Conservation (phyloP, 2,888 invertebrate genomes). For the Lasioglossum vierecki region DNA sequence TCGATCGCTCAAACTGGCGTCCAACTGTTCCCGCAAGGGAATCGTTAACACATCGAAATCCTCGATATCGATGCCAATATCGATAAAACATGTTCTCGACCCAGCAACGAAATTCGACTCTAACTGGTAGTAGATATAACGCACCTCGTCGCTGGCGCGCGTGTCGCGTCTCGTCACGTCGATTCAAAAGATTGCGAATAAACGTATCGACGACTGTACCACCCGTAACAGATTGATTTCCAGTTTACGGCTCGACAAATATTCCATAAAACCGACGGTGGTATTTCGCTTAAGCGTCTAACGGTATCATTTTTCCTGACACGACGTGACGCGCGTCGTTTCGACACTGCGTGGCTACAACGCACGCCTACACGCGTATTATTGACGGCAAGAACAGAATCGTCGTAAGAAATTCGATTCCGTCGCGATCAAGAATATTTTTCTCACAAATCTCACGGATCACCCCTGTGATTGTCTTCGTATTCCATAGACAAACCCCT, state of each 20-base stretch:
- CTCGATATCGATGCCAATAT: neutral
- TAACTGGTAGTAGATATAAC: neutral
- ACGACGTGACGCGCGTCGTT: neutral
- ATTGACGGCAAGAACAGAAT: neutral
- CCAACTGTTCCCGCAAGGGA: conserved; percentile 16
- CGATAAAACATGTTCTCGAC: neutral
- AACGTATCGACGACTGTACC: conserved; percentile 28
- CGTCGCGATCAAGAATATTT: neutral
- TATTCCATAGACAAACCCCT: neutral
- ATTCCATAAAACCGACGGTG: conserved; percentile 49
- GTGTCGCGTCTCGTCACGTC: neutral
- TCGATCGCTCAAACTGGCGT: neutral
- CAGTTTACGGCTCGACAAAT: conserved; percentile 60
- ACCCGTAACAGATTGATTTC: conserved; percentile 57
- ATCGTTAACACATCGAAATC: conserved; percentile 1
- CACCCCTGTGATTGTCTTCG: neutral
- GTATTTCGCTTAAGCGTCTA: conserved; percentile 46
- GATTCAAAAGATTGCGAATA: neutral
- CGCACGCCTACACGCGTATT: neutral
- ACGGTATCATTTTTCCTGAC: conserved; percentile 17
- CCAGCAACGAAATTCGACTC: neutral
- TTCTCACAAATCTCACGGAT: neutral
- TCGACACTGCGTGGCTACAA: neutral
- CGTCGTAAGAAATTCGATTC: neutral
- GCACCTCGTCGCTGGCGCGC: neutral